Base-by-base conservation (phyloP, 30 jellyfish, hydroid and myxozoan genomes). In the Cassiopea andromeda region DNA sequence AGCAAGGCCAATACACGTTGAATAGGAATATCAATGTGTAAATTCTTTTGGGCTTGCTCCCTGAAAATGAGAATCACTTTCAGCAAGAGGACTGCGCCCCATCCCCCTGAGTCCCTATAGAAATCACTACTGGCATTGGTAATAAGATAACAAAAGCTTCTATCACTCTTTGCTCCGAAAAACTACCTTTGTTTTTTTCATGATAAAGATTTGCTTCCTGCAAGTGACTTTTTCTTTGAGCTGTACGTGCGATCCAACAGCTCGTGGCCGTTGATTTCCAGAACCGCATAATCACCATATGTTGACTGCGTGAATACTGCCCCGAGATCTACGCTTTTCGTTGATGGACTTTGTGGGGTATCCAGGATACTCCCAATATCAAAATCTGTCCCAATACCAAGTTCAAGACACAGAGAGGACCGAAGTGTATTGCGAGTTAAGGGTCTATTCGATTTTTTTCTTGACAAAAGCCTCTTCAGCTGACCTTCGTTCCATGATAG, bases 271-370 rank as follows among this genome's bases (percentile, higher is more conserved):
- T 89, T 82, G 64, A 90, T 83, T 74, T 90, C 97, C 16, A 90
- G 86, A 60, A 90, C 93, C 9, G 92, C 97, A 77, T 82, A 90
- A 45, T 90, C 97, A 16, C 75, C 97, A 67, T 66, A 83, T 1
- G 77, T 66, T 12, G 93, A 90, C 54, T 80, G 92, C 12, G 97
- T 44, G 69, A 90, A 69, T 46, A 94, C 88, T 58, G 89, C 91
- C 19, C 99, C 99, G 10, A 95, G 89, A 79, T 95, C 99, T 43
- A 95, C 89, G 72, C 99, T 95, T 60, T 90, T 88, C 7, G 99
- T 67, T 1, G 98, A 91, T 57, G 99, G 99, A 85, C 99, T 95
- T 46, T 82, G 92, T 9, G 86, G 93, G 61, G 97, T 72, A 15
- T 91, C 98, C 16, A 91, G 77, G 38, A 86, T 48, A 68, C 80